phyloP scores from a whole-genome alignment of 2,888 invertebrate species.

The Ariolimax columbianus region DNA sequence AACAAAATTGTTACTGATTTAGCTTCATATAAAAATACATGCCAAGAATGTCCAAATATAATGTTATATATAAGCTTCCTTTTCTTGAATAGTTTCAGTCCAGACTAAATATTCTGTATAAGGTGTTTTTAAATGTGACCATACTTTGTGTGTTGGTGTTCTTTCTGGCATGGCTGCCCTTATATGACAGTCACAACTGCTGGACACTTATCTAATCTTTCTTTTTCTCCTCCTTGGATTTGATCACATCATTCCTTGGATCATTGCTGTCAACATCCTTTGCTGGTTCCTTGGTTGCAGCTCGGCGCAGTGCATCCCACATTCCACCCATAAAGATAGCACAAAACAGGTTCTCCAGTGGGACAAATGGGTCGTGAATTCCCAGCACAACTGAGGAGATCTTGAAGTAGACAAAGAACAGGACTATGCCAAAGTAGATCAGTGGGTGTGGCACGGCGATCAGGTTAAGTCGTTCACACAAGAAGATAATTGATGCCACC shows the following conservation, averaged over 20 bases:
- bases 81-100: not conserved
- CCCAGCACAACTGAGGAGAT: conserved; percentile 95
- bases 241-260: conserved; percentile 65
- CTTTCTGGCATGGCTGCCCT: not conserved
- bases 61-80: not conserved
- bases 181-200: not conserved
- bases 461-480: conserved; percentile 95
- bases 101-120: not conserved
- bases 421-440: conserved; percentile 97
- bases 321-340: conserved; percentile 93
- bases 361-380: conserved; percentile 98
- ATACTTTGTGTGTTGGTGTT: not conserved
- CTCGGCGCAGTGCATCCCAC: conserved; percentile 96
- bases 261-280: conserved; percentile 66
- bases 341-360: conserved; percentile 98
- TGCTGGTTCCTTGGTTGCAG: conserved; percentile 83
- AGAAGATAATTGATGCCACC: conserved; percentile 96
- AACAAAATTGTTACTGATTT: no score
- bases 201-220: conserved; percentile 61
- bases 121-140: not conserved
- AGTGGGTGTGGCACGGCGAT: conserved; percentile 97
- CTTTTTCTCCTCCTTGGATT: conserved; percentile 74
- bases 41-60: not conserved
- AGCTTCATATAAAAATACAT: not conserved
- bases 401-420: conserved; percentile 98